A percentile compares a stretch with the other conserved stretches of the same genome.
These are phyloP conservation scores for Zaprionus davidi DNA, from an alignment of 1,140 invertebrate species.

Conservation along the genomic window DNA sequence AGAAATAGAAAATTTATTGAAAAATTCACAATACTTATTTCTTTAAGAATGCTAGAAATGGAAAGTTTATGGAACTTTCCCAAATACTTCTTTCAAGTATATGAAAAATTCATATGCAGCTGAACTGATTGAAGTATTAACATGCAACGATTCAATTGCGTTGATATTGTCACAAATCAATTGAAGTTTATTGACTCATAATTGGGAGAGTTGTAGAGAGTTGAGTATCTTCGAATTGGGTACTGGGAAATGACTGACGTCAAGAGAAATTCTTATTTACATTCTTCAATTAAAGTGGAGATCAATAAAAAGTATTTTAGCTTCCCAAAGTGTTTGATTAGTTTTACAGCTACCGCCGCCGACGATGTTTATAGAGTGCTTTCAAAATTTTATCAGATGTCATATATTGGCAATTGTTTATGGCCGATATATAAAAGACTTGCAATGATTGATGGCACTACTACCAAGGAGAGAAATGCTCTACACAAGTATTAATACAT, in stretches of 20 bases:
- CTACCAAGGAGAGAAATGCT: constrained; percentile 17
- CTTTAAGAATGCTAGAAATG: too few relatives aligned
- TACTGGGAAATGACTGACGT: constrained; percentile 19
- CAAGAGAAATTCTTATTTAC: constrained; percentile 25
- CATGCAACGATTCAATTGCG: constrained; percentile 5
- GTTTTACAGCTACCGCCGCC: constrained; percentile 9
- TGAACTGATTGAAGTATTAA: constrained; percentile 15
- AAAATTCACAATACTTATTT: too few relatives aligned
- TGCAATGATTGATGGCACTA: constrained; percentile 65
- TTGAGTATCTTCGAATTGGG: background rate
- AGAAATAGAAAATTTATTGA: too few relatives aligned
- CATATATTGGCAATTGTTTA: constrained; percentile 75
- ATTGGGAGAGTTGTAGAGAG: constrained; percentile 9
- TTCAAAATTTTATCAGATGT: constrained; percentile 64
- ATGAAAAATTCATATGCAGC: background rate
- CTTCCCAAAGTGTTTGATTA: constrained; percentile 24
- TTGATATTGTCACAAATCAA: constrained; percentile 17
- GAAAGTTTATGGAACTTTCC: background rate
- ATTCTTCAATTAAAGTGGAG: background rate
- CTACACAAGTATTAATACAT: background rate
- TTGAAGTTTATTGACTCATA: constrained; percentile 37
- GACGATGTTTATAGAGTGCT: constrained; percentile 30
- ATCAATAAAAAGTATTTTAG: constrained; percentile 25
- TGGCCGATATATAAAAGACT: constrained; percentile 63
- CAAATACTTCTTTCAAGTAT: background rate